Evolutionary conservation across 2,797 vertebrate species (phyloP).

Genomic region (Pempheris klunzingeri): DNA sequence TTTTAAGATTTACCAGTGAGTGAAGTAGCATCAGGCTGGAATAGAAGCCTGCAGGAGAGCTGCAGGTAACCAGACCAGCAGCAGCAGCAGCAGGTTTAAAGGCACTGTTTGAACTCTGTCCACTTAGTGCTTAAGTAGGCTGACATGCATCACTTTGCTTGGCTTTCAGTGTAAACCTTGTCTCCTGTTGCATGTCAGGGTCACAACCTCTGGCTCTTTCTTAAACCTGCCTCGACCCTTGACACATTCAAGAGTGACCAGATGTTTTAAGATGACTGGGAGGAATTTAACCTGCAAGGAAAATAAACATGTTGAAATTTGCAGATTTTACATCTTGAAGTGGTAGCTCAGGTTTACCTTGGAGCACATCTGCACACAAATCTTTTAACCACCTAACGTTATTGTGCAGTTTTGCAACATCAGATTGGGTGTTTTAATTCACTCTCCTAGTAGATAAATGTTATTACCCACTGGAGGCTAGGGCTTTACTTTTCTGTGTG

Average conservation of each 20-base stretch:
- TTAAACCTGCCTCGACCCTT: constrained; percentile 23
- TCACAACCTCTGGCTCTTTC: constrained; percentile 45
- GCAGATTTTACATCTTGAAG: not conserved
- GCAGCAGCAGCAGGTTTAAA: not conserved
- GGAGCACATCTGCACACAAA: not conserved
- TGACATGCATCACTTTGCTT: constrained; percentile 15
- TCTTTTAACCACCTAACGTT: not conserved
- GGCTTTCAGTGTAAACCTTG: constrained; percentile 17
- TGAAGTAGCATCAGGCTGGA: not conserved
- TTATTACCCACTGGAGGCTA: not conserved
- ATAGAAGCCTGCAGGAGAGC: too few species aligned
- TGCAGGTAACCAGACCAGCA: not conserved
- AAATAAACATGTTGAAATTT: not conserved
- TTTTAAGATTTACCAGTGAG: too few species aligned
- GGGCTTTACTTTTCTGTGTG: constrained; percentile 8
- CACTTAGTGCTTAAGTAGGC: not conserved
- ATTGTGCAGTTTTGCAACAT: not conserved
- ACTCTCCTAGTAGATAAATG: not conserved
- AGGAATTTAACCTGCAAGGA: not conserved
- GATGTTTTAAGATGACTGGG: constrained; percentile 28
- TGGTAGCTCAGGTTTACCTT: not conserved
- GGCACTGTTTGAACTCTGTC: not conserved
- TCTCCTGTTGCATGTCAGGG: constrained; percentile 31
- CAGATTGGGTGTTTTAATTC: not conserved
- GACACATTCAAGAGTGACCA: constrained; percentile 25